Evolutionary conservation across 1,140 invertebrate genomes (phyloP).

Genomic region (Lepidotrigona ventralis): DNA sequence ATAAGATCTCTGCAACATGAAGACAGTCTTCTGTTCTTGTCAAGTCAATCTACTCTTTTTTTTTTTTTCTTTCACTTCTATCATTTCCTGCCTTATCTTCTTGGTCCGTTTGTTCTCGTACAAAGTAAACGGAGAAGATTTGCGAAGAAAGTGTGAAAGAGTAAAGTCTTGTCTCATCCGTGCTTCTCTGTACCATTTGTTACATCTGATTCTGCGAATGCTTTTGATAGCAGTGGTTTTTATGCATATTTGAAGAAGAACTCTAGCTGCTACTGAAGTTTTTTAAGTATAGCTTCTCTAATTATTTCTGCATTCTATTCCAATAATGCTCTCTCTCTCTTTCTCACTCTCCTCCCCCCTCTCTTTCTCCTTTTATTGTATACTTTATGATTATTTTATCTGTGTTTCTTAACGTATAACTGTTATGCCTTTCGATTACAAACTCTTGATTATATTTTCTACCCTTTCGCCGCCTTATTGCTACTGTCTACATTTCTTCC

Average conservation of each 20-base stretch:
- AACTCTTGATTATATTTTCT: constrained; percentile 28
- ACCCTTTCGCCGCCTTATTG: constrained; percentile 29
- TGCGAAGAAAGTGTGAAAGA: constrained; percentile 23
- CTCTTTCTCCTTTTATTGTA: background rate
- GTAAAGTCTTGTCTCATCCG: constrained; percentile 42
- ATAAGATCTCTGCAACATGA: background rate
- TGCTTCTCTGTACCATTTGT: constrained; percentile 54
- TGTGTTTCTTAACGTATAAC: constrained; percentile 47
- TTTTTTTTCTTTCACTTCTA: constrained; percentile 21
- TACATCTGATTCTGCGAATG: constrained; percentile 48
- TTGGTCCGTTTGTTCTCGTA: background rate
- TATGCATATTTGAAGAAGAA: constrained; percentile 63
- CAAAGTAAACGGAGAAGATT: background rate
- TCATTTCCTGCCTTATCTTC: constrained; percentile 1
- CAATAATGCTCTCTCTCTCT: constrained; percentile 28
- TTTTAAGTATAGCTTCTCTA: constrained; percentile 56
- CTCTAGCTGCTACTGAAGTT: constrained; percentile 48
- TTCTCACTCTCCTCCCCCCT: background rate
- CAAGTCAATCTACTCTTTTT: background rate
- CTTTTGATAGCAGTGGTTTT: constrained; percentile 52
- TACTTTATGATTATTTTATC: constrained; percentile 6
- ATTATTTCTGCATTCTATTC: constrained; percentile 62
- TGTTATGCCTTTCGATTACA: constrained; percentile 43
- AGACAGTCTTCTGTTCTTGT: background rate
- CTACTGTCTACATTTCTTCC: constrained; percentile 6